Percentiles rank a stretch among this genome's conserved stretches.
phyloP scores from a whole-genome alignment of 2,888 invertebrate species.

The Pseudococcus jackbeardsleyi region DNA sequence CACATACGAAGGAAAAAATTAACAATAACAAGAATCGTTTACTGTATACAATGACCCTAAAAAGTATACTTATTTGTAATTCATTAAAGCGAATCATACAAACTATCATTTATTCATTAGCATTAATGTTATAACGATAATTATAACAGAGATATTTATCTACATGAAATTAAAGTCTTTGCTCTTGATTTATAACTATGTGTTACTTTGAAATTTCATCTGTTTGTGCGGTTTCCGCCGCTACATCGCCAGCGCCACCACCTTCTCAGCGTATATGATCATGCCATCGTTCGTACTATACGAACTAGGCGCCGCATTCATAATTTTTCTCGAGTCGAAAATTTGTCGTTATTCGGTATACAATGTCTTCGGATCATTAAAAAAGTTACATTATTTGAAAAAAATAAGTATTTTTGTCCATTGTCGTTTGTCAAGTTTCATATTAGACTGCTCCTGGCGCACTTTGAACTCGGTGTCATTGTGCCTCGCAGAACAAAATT shows the following conservation, averaged over 20 bases:
- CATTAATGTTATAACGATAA: conserved; percentile 55
- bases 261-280: not conserved
- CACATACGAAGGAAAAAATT: conserved; percentile 32
- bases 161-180: conserved; percentile 48
- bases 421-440: no score
- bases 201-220: conserved; percentile 19
- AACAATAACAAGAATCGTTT: conserved; percentile 56
- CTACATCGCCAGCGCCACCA: not conserved
- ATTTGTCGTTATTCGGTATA: not conserved
- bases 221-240: not conserved
- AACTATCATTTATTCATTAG: conserved; percentile 56
- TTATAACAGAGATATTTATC: conserved; percentile 53
- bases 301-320: not conserved
- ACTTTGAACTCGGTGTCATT: no score
- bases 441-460: no score
- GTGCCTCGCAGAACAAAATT: no score
- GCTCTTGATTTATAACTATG: conserved; percentile 43
- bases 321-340: not conserved
- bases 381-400: no score
- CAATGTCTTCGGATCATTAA: not conserved
- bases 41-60: conserved; percentile 56
- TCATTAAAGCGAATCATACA: conserved; percentile 54
- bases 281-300: not conserved
- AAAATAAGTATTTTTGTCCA: no score
- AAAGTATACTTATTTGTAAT: conserved; percentile 55